Evolutionary conservation across 30 jellyfish, hydroid and myxozoan species (phyloP), one percentile per base, ranked within the genome.

Genomic region (Haliclystus octoradiatus): DNA sequence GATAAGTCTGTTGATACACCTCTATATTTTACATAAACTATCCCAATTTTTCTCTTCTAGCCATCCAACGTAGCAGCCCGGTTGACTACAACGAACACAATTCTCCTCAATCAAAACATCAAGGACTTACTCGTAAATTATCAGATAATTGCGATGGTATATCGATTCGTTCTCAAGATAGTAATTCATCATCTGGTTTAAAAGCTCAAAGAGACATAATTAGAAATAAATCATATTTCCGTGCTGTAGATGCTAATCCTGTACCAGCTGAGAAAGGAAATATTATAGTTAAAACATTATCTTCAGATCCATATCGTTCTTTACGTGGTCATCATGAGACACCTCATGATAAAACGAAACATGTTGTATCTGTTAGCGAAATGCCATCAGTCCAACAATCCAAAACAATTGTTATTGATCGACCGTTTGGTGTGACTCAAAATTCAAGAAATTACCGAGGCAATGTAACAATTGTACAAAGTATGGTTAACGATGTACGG

Each of bases 211-310:
- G 28, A 26, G 26, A 34, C 31, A 60, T 63, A n/a, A 62, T 26
- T 12, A 50, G 92, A 29, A 78, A 78, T 50, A 72, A 78, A 51
- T 78, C 92, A 7, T 78, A 69, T 28, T 78, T 78, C 35, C 47
- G 65, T 13, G 92, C 92, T 2, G 73, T 67, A 25, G 73, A 67
- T 34, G 30, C 31, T 28, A 22, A 66, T 14, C 74, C 70, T 23
- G 52, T 30, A 2, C 2, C 70, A 14, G 64, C 74, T 22, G 80
- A 72, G 9, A 40, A 40, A 40, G 57, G 57, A 5, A 40, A 19
- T 40, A 19, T 40, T 19, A 19, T 40, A 40, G 57, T 40, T 9
- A 40, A 40, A 40, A 40, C 57, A 19, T 40, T 40, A 5, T 40
- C 57, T 19, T 5, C 14, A 5, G 57, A 40, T 5, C 14, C 19